A percentile compares a stretch with the other conserved stretches of the same genome.
Evolutionary conservation across 2,113 vertebrate species (phyloP).

Genomic region (Oxyruncus cristatus): DNA sequence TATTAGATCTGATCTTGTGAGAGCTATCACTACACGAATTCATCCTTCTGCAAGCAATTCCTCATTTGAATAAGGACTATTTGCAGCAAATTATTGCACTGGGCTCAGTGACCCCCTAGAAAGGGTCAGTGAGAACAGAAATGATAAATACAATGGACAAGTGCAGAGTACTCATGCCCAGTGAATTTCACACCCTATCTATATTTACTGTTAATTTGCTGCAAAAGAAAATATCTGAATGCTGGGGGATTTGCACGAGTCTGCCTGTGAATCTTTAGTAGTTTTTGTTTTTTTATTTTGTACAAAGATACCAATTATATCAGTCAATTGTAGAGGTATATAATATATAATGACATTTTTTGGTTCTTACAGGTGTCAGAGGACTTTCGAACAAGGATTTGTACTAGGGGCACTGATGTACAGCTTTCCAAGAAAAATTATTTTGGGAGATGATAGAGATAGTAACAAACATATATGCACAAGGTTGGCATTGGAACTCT

Average conservation of each 20-base stretch:
- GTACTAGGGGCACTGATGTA: not conserved
- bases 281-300: not conserved
- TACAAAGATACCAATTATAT: not conserved
- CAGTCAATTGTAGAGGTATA: not conserved
- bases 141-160: not conserved
- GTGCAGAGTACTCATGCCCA: not conserved
- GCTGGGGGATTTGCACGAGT: not conserved
- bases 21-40: not conserved
- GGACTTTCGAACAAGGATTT: not conserved
- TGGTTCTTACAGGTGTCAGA: not conserved
- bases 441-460: not conserved
- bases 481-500: not conserved
- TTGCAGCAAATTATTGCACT: not conserved
- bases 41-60: not conserved
- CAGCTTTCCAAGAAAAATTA: not conserved
- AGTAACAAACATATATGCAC: not conserved
- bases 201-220: not conserved
- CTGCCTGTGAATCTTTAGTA: not conserved
- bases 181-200: not conserved
- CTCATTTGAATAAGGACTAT: not conserved
- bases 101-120: not conserved
- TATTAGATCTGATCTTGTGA: not conserved
- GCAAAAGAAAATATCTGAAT: not conserved
- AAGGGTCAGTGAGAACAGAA: not conserved
- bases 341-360: not conserved